Evolutionary conservation across 2,113 vertebrate species (phyloP), one percentile per base, ranked within the genome.

Genomic region (Ochotona curzoniae): DNA sequence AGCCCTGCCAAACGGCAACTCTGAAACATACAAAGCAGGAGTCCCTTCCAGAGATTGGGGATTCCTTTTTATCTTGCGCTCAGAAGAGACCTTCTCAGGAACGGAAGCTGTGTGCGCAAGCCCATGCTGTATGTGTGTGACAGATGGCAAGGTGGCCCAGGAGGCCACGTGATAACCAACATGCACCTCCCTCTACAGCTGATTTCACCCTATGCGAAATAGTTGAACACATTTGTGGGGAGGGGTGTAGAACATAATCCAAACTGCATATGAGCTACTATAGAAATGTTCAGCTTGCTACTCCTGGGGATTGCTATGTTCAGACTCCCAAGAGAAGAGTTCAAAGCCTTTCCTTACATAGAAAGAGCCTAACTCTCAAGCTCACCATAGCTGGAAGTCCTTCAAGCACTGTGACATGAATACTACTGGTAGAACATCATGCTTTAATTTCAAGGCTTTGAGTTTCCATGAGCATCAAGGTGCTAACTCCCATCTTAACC

Each of bases 81-180:
- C 8, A 28, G 38, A 32, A 28, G 25, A 69, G 38, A 20, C 8
- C 61, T 89, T 54, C 78, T 88, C 38, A 30, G 2, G 28, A 83
- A 57, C 44, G 54, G 88, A 66, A 70, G 9, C 23, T 35, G 23
- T 25, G 32, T 13, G 1, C 1, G 0, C 0, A 0, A 2, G n/a
- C 69, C 26, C 6, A 0, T 23, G 23, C 38, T 44, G 38, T 44
- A 44, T 44, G 38, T 44, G 38, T 44, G 38, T 49, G 54, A 30
- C 6, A 61, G 20, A n/a, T 11, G 63, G 5, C 35, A 15, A 32
- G 8, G 61, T 20, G 13, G 26, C 25, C 1, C 15, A 44, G 71
- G 32, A 44, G 38, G 0, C 15, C 35, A 26, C 2, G n/a, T n/a
- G 20, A 21, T 18, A n/a, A 30, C 76, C 51, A 44, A 21, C 15